Conservation (phyloP, 2,888 invertebrate genomes). For the Thumatha senex region DNA sequence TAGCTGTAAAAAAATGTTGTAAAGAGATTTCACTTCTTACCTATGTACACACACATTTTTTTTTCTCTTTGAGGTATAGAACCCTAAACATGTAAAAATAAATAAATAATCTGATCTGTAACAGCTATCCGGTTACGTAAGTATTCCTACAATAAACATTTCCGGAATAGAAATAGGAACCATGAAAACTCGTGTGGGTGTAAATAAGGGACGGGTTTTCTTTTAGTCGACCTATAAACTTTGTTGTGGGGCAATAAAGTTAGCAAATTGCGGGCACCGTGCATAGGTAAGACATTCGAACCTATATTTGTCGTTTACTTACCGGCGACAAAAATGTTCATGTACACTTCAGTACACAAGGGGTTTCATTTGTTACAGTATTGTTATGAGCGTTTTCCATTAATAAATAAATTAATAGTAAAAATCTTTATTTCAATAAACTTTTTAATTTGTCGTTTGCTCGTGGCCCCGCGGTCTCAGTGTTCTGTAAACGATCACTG, state of each 20-base stretch:
- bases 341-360: neutral
- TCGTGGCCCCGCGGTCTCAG: too few species aligned
- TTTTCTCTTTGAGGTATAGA: too few species aligned
- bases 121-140: too few species aligned
- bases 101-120: too few species aligned
- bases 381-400: neutral
- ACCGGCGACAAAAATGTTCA: constrained; percentile 8
- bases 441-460: too few species aligned
- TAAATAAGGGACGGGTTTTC: constrained; percentile 2
- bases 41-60: too few species aligned
- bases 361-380: neutral
- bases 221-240: constrained; percentile 8
- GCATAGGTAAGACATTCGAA: constrained; percentile 11
- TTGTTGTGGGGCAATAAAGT: constrained; percentile 15
- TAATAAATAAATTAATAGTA: too few species aligned
- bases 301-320: constrained; percentile 9
- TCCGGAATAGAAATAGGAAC: neutral
- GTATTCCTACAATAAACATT: neutral
- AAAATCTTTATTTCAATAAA: neutral
- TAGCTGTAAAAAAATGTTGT: too few species aligned
- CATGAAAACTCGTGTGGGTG: neutral
- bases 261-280: constrained; percentile 8
- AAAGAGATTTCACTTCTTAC: too few species aligned
- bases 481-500: too few species aligned
- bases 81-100: too few species aligned